Percentiles rank a stretch among this genome's conserved stretches.
Evolutionary conservation across 2,113 vertebrate genomes (phyloP).

Genomic region (Silurus asotus): DNA sequence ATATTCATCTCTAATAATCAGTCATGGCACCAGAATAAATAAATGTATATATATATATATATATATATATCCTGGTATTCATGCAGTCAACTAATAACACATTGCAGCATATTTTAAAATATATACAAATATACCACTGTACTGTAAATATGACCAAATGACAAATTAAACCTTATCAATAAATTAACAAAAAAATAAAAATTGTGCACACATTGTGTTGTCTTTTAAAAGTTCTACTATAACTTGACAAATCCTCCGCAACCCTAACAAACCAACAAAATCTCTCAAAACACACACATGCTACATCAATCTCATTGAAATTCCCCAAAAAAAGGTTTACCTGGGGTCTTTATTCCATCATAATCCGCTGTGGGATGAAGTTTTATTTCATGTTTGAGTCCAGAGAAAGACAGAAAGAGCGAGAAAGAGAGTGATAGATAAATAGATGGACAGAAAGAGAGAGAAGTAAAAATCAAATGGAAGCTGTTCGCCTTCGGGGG

Average conservation of each 20-base stretch:
- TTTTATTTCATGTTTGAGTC: background rate
- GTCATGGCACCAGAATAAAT: background rate
- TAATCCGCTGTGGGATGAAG: background rate
- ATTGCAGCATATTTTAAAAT: too few relatives aligned
- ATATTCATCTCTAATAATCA: background rate
- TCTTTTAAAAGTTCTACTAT: too few relatives aligned
- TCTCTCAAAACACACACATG: too few relatives aligned
- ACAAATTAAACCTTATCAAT: too few relatives aligned
- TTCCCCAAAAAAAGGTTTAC: background rate
- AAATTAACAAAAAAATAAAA: too few relatives aligned
- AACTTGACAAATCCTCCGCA: too few relatives aligned
- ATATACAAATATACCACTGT: too few relatives aligned
- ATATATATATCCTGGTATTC: background rate
- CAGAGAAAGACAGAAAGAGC: background rate
- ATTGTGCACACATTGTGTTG: too few relatives aligned
- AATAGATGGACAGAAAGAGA: too few relatives aligned
- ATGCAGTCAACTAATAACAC: background rate
- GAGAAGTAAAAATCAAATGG: background rate
- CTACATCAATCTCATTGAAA: background rate
- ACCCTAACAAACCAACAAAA: too few relatives aligned
- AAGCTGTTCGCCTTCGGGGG: background rate
- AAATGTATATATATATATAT: too few relatives aligned
- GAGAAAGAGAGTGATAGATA: background rate
- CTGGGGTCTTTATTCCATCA: background rate
- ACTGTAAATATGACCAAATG: too few relatives aligned